Base-by-base conservation (phyloP, 2,797 vertebrate genomes). In the Selene dorsalis region DNA sequence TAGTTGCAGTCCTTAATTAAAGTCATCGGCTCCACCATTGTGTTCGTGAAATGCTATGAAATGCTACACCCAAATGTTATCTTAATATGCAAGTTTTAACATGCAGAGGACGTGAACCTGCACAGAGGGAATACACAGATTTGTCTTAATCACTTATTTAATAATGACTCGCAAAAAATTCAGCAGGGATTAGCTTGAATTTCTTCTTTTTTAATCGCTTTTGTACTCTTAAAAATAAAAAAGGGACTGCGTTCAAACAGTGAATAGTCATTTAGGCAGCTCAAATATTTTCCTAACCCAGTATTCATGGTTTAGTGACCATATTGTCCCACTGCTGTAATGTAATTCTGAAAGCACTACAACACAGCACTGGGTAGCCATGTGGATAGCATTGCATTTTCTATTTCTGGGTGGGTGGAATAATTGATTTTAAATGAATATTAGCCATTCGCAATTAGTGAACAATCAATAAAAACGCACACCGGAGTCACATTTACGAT, bases 391-490 rank as follows among this genome's bases (percentile, higher is more conserved):
- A n/a, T 26, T 32, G 35, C 14, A 18, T 50, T 53, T 61, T 60
- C 58, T 32, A 41, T 65, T 57, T 75, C 48, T 0, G 60, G 69
- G 69, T 22, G 45, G 69, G 48, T 69, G 69, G 69, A 88, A 75
- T 39, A 62, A 83, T 77, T 73, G 77, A 79, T 79, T 83, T 79
- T 64, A 38, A 26, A 6, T 41, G 73, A 81, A 68, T 58, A 80
- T 77, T 73, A 47, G 52, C 43, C 53, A 48, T 39, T 75, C 20
- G 26, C 55, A 74, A 61, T 84, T 76, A 77, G 35, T 26, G 35
- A 64, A 30, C 61, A n/a, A 58, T 73, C 64, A 41, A 58, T 72
- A 10, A 56, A 66, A 45, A 60, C 38, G 48, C 7, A 58, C 38
- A 57, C 13, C 61, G 22, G 55, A 58, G 58, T 4, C 45, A 63